Base-by-base conservation (phyloP, 2,797 vertebrate species). In the Periparus ater region DNA sequence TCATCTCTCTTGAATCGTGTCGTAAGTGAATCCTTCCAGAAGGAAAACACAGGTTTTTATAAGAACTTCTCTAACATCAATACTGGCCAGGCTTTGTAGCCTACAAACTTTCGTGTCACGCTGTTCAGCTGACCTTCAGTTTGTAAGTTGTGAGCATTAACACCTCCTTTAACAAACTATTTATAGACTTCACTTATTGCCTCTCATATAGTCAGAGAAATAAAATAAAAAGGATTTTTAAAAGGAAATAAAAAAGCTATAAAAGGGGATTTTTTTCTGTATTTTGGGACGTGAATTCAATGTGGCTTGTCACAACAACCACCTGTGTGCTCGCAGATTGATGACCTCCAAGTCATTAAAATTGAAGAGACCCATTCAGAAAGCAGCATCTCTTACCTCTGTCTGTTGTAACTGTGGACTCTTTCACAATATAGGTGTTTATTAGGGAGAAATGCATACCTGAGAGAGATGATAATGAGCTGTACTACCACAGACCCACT, bases 301-400 rank as follows among this genome's bases (percentile, higher is more conserved):
- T 13, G 38, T 68, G 50, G 62, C 13, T 82, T 62, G 44, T 68
- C 85, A 80, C 47, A 91, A 85, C 45, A 73, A 20, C 38, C 68
- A 62, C 36, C 54, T 72, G 42, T 62, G 44, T 70, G 51, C 44
- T 74, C 30, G 21, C 75, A 88, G 30, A 40, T 84, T 88, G 89
- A 57, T 93, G 91, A 93, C 70, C 66, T 89, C 50, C 1, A 4
- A 32, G 36, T 75, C 72, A 91, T 96, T 96, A 95, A 96, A 96
- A 77, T 94, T 96, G 88, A 92, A 95, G 66, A 87, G 32, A 3
- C 10, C 47, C 72, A 60, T 89, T 94, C 48, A 83, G n/a, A 70
- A 83, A 30, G 55, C 1, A 0, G 47, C 16, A 0, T 88, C 84
- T 83, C 87, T 83, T 96, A 75, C 58, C 62, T 91, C 50, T 25